These are phyloP conservation scores for Arnoldichthys spilopterus DNA, from an alignment of 2,797 vertebrate species.

Conservation along the genomic window DNA sequence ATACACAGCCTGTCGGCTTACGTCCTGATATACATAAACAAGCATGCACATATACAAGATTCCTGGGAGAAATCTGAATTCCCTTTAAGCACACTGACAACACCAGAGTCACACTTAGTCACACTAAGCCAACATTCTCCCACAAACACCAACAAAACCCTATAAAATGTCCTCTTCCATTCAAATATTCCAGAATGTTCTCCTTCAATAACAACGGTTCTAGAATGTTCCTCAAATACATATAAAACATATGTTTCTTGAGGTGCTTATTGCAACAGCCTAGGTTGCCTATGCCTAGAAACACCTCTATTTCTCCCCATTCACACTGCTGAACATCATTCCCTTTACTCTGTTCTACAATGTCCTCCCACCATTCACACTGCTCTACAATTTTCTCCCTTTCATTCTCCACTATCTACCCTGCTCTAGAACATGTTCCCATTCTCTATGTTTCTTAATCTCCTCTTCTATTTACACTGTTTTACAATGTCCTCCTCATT, in stretches of 20 bases:
- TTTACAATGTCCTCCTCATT: not conserved
- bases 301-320: no score
- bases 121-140: not conserved
- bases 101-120: not conserved
- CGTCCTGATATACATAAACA: not conserved
- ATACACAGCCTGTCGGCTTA: not conserved
- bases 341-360: not conserved
- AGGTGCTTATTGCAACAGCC: no score
- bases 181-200: no score
- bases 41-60: not conserved
- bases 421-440: not conserved
- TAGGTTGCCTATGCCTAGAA: no score
- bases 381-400: not conserved
- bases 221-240: no score
- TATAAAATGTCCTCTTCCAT: no score
- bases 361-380: not conserved
- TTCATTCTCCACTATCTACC: no score
- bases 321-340: no score
- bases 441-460: not conserved
- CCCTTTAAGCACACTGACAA: not conserved
- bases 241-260: no score
- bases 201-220: no score
- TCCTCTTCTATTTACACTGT: not conserved
- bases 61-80: not conserved
- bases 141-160: not conserved